A percentile compares a stretch with the other conserved stretches of the same genome.
Conservation (phyloP, 2,797 vertebrate genomes). For the Leptoclinus maculatus region DNA sequence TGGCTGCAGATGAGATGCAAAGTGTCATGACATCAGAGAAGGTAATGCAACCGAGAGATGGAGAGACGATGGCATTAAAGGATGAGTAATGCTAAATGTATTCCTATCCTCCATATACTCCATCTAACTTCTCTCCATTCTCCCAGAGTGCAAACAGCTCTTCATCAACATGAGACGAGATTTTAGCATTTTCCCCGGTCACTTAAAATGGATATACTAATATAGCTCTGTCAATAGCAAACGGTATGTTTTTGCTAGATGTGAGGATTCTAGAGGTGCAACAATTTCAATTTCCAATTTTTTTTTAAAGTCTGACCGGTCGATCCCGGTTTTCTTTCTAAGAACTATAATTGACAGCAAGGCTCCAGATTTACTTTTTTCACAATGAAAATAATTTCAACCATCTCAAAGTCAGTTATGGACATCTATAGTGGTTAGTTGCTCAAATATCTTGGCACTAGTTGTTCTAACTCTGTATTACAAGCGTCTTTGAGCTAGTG, state of each 20-base stretch:
- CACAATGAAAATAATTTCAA: not conserved
- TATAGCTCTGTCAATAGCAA: slow-evolving; percentile 54
- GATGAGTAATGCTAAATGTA: slow-evolving; percentile 72
- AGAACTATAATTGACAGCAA: not conserved
- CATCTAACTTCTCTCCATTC: slow-evolving; percentile 55
- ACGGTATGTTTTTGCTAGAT: not conserved
- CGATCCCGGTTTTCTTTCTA: not conserved
- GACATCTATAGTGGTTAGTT: too few species aligned
- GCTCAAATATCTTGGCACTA: too few species aligned
- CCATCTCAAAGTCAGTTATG: not conserved
- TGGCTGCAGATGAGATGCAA: slow-evolving; percentile 78
- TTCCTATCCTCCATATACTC: slow-evolving; percentile 57
- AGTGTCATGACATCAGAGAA: slow-evolving; percentile 74
- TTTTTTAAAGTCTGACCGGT: not conserved
- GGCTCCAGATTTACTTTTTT: not conserved
- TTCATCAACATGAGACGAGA: slow-evolving; percentile 68
- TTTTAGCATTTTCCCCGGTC: slow-evolving; percentile 51
- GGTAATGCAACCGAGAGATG: slow-evolving; percentile 40
- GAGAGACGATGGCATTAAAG: slow-evolving; percentile 67
- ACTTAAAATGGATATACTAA: slow-evolving; percentile 63
- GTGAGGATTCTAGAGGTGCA: not conserved
- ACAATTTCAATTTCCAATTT: not conserved
- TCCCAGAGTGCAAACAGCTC: slow-evolving; percentile 65
- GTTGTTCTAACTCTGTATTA: too few species aligned
- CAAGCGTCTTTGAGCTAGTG: not conserved